Conservation (phyloP, 2,888 invertebrate species). For the Criorhina ranunculi region DNA sequence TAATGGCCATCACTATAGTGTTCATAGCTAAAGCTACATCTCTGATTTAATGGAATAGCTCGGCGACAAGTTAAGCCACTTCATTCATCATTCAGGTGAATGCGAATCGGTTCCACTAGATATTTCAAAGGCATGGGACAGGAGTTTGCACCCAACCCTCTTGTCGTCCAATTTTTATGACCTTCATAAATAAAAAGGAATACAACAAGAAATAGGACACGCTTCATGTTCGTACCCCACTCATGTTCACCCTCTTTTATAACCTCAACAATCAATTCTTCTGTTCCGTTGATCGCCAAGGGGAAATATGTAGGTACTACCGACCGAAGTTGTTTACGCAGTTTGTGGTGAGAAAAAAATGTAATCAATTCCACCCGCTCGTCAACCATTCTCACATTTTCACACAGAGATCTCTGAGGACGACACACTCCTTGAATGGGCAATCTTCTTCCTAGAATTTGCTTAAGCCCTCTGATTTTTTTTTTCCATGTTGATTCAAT, state of each 20-base stretch:
- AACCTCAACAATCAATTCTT: slow-evolving; percentile 12
- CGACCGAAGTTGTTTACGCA: background rate
- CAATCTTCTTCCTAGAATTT: slow-evolving; percentile 1
- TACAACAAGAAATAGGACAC: background rate
- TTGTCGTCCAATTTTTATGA: slow-evolving; percentile 7
- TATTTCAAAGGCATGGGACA: slow-evolving; percentile 1
- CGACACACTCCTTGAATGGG: background rate
- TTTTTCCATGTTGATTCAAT: slow-evolving; percentile 46
- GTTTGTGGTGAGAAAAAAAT: slow-evolving; percentile 8
- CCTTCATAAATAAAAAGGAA: slow-evolving; percentile 1
- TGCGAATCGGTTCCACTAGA: background rate
- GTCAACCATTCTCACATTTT: too few species aligned
- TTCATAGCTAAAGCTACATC: background rate
- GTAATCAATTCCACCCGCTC: slow-evolving; percentile 15
- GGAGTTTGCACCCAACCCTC: background rate
- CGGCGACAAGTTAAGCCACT: background rate
- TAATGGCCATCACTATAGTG: background rate
- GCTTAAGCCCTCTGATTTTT: slow-evolving; percentile 8
- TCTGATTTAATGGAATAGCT: background rate
- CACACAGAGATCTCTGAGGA: background rate
- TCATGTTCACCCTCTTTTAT: background rate
- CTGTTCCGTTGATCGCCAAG: slow-evolving; percentile 1
- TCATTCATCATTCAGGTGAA: slow-evolving; percentile 11
- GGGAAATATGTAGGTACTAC: too few species aligned
- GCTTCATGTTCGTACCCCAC: background rate